These are phyloP conservation scores for Platygyra sinensis DNA, from an alignment of 64 coral and sea anemone genomes.

Conservation along the genomic window DNA sequence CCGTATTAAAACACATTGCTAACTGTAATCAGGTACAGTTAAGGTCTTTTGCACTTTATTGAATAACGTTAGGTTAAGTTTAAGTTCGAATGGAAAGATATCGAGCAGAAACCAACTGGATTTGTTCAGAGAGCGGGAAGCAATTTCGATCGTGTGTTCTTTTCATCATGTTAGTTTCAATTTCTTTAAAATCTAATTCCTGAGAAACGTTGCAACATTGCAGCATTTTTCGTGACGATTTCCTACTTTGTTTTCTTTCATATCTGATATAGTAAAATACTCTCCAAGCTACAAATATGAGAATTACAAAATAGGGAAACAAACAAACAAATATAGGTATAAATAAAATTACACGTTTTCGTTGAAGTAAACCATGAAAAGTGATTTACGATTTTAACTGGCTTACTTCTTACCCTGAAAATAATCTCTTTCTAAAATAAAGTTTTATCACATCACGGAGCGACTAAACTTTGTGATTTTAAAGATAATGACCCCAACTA, in stretches of 20 bases:
- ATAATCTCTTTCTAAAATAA: not conserved
- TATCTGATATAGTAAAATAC: not conserved
- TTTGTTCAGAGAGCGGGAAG: no score
- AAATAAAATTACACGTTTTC: not conserved
- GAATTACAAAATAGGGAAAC: not conserved
- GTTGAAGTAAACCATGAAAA: not conserved
- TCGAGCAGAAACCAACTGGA: no score
- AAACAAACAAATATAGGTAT: not conserved
- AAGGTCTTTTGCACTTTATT: no score
- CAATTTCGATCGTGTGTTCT: no score
- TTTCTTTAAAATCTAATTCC: not conserved
- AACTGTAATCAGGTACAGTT: no score
- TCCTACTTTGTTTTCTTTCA: not conserved
- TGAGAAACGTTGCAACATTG: not conserved
- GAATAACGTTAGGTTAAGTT: no score
- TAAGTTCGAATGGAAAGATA: no score
- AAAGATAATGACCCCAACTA: conserved; percentile 1
- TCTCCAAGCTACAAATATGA: no score
- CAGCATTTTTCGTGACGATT: conserved; percentile 7
- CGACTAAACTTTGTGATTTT: not conserved
- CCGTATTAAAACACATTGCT: no score
- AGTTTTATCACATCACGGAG: no score
- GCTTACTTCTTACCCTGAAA: not conserved
- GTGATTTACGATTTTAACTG: not conserved
- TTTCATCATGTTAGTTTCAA: no score